Conservation (phyloP, 2,888 invertebrate genomes). For the Ophion ventricosus region DNA sequence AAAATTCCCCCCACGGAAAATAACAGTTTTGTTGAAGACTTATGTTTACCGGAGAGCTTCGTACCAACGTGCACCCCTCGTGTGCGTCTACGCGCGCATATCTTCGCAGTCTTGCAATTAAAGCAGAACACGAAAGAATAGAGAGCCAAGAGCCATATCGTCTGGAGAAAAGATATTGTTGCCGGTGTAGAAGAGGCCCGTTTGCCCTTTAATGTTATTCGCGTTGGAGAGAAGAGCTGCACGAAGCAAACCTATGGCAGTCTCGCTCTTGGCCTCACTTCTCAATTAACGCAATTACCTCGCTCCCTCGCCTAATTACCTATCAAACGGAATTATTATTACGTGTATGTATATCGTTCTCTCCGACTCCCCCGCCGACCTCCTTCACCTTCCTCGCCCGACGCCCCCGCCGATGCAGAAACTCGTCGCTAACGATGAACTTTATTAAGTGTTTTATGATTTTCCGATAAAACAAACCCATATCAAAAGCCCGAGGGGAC, state of each 20-base stretch:
- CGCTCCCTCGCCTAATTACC: conserved; percentile 81
- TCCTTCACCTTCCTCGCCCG: conserved; percentile 57
- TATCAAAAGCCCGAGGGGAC: conserved; percentile 45
- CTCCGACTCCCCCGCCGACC: conserved; percentile 6
- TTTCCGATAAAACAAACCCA: conserved; percentile 81
- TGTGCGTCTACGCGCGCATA: conserved; percentile 5
- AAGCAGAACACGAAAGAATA: conserved; percentile 60
- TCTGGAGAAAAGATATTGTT: conserved; percentile 52
- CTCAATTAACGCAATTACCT: conserved; percentile 80
- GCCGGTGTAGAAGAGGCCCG: conserved; percentile 71
- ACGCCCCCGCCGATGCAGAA: too few species aligned
- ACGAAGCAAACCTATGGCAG: conserved; percentile 3
- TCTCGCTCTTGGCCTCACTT: conserved; percentile 72
- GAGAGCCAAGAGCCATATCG: conserved; percentile 50
- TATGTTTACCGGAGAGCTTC: conserved; percentile 41
- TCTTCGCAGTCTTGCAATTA: conserved; percentile 50
- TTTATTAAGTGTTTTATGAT: conserved; percentile 83
- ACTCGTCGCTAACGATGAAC: conserved; percentile 76
- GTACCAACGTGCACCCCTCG: background rate
- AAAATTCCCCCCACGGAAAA: conserved; percentile 44
- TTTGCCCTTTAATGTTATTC: too few species aligned
- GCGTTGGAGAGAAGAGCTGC: conserved; percentile 26
- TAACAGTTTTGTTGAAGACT: conserved; percentile 60
- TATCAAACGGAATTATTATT: conserved; percentile 81
- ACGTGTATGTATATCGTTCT: conserved; percentile 64